phyloP scores from a whole-genome alignment of 2,797 vertebrate species.

The Chaunax sp. region DNA sequence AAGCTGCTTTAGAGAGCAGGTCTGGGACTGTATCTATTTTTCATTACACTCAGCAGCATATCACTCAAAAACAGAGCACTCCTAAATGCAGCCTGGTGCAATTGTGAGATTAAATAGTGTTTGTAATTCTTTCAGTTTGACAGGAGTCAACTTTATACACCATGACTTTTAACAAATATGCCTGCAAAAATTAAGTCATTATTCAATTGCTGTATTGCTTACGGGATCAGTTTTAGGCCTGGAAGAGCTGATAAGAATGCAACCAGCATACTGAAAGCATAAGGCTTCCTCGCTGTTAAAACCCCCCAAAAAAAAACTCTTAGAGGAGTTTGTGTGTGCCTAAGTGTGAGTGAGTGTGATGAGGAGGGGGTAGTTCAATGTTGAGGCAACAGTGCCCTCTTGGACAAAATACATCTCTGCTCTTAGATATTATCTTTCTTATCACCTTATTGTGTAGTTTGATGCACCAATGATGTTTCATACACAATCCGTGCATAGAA shows the following conservation, averaged over 20 bases:
- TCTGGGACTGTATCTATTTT: constrained; percentile 27
- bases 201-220: constrained; percentile 68
- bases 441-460: constrained; percentile 9
- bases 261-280: constrained; percentile 58
- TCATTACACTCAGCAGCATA: constrained; percentile 27
- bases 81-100: constrained; percentile 36
- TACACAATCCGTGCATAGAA: not conserved
- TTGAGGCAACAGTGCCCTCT: constrained; percentile 66
- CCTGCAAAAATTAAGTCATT: constrained; percentile 52
- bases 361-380: constrained; percentile 11
- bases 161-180: constrained; percentile 55
- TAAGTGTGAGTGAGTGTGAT: constrained; percentile 10
- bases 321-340: constrained; percentile 5
- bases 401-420: constrained; percentile 23
- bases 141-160: constrained; percentile 46
- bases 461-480: not conserved
- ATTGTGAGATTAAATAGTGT: constrained; percentile 36
- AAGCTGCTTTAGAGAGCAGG: constrained; percentile 22
- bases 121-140: constrained; percentile 53
- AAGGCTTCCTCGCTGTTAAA: constrained; percentile 54
- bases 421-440: constrained; percentile 18
- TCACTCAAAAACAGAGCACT: constrained; percentile 36
- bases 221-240: constrained; percentile 61
- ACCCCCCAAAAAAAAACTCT: constrained; percentile 34
- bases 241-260: constrained; percentile 70